Percentiles rank a stretch among this genome's conserved stretches.
Evolutionary conservation across 2,797 vertebrate species (phyloP).

Genomic region (Notamacropus eugenii): DNA sequence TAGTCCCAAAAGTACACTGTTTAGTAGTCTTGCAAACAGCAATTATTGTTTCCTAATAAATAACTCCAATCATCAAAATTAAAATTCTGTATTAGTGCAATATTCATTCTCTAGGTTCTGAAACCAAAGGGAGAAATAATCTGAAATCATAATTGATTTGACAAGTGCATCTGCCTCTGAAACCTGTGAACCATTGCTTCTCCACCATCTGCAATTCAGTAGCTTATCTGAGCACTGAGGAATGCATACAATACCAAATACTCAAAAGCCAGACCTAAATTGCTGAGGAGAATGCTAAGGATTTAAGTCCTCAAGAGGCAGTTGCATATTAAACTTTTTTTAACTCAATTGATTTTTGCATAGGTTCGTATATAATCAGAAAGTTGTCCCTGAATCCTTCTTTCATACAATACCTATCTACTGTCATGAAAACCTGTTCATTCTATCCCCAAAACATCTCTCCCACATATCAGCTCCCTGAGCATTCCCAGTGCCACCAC

Average conservation of each 20-base stretch:
- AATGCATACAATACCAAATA: constrained; percentile 29
- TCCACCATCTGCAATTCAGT: constrained; percentile 46
- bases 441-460: background rate
- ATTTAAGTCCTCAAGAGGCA: background rate
- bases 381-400: background rate
- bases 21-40: constrained; percentile 58
- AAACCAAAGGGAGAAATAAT: constrained; percentile 57
- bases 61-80: constrained; percentile 49
- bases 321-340: background rate
- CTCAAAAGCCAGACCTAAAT: background rate
- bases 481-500: background rate
- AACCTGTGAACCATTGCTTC: constrained; percentile 59
- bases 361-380: background rate
- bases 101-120: background rate
- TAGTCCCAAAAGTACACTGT: constrained; percentile 66
- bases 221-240: constrained; percentile 21
- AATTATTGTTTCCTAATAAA: constrained; percentile 54
- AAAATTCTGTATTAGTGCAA: constrained; percentile 20
- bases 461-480: background rate
- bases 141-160: constrained; percentile 53
- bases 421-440: background rate
- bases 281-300: constrained; percentile 10
- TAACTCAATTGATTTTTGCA: background rate
- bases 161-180: constrained; percentile 66
- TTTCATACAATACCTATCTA: background rate